Evolutionary conservation across 1,140 invertebrate genomes (phyloP), one percentile per base, ranked within the genome.

Genomic region (Drosophila pachea): DNA sequence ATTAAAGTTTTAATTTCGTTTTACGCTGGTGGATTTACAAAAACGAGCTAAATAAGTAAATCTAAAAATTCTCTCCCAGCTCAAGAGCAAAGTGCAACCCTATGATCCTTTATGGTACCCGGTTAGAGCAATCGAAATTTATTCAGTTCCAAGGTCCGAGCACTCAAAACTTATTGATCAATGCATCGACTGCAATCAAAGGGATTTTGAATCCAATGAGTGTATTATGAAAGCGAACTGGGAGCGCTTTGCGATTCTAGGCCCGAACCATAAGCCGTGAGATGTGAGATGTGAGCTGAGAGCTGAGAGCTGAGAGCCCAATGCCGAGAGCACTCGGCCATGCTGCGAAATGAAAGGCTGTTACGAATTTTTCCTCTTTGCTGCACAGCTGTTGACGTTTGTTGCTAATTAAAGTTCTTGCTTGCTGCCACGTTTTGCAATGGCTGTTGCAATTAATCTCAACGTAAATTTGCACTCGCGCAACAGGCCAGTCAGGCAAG

Each of bases 391-490:
- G 72, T 60, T 62, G 76, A 65, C 67, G 53, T 68, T 63, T 68
- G 59, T 16, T 55, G 59, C 43, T 49, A 68, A 68, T 62, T 68
- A 63, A 62, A 68, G 66, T 55, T 42, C 33, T 29, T 59, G 62
- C 33, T 33, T 54, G 45, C 40, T 38, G 33, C 56, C 58, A 40
- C 58, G 53, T 42, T 40, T 64, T 53, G 47, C 45, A 58, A 14
- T 36, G 59, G 45, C 66, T 61, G 31, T 35, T 67, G 70, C 74
- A 83, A 82, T 82, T 82, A 83, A 78, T 78, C 73, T 69, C 63
- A 71, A 77, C 78, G 83, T 82, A 74, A 82, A 82, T 82, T 82
- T 83, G 74, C 69, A 74, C 74, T 78, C 35, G 22, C 45, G 67
- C 71, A 65, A 43, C 68, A 66, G 67, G 70, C 33, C 43, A 31